Evolutionary conservation across 2,888 invertebrate species (phyloP).

Genomic region (Drosophila tripunctata): DNA sequence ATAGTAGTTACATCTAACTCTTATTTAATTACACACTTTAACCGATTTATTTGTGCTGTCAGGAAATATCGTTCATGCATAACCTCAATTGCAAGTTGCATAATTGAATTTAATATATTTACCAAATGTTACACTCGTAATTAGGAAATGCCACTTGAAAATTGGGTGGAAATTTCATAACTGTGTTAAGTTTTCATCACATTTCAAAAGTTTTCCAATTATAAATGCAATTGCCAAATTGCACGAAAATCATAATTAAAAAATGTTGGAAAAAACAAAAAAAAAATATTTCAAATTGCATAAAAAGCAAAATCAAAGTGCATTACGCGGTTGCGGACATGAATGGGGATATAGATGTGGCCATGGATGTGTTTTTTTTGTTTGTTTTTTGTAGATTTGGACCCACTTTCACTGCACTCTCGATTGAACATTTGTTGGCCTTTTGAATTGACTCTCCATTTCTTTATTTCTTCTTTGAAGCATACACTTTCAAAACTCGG

Average conservation of each 20-base stretch:
- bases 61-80: constrained; percentile 11
- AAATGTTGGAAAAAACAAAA: constrained; percentile 14
- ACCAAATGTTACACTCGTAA: constrained; percentile 14
- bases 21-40: background rate
- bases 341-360: constrained; percentile 4
- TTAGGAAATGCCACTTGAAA: constrained; percentile 20
- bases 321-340: constrained; percentile 45
- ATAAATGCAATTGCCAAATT: constrained; percentile 53
- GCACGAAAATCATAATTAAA: constrained; percentile 56
- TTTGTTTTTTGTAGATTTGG: constrained; percentile 20
- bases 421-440: constrained; percentile 60
- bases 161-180: constrained; percentile 45
- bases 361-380: constrained; percentile 3
- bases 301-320: constrained; percentile 39
- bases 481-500: constrained; percentile 45
- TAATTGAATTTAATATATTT: background rate
- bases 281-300: constrained; percentile 37
- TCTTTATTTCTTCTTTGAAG: constrained; percentile 18
- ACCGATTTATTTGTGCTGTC: background rate
- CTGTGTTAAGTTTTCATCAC: constrained; percentile 44
- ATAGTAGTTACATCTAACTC: background rate
- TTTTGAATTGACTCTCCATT: constrained; percentile 49
- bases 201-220: constrained; percentile 46
- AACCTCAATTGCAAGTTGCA: constrained; percentile 9
- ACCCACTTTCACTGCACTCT: constrained; percentile 68